Percentiles rank a stretch among this genome's conserved stretches.
Evolutionary conservation across 2,888 invertebrate species (phyloP).

Genomic region (Cantharis lateralis): DNA sequence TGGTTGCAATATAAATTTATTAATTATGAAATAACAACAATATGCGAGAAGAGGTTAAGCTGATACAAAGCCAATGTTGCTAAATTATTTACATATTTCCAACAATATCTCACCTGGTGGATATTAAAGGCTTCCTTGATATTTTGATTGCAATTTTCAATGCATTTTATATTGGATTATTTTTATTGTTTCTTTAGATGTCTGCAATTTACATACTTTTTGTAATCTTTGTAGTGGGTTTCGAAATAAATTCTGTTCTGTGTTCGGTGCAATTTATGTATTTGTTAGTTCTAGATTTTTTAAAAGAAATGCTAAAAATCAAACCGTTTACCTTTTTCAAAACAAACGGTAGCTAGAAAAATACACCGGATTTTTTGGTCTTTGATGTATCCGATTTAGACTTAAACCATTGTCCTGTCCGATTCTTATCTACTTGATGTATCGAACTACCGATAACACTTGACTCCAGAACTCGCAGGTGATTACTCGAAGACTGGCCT

Average conservation of each 20-base stretch:
- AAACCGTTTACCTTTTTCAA: neutral
- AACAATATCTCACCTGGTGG: neutral
- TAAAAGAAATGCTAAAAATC: neutral
- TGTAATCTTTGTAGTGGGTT: neutral
- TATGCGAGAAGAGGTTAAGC: neutral
- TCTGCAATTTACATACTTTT: neutral
- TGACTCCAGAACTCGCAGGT: conserved; percentile 8
- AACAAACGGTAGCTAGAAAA: neutral
- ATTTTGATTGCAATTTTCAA: neutral
- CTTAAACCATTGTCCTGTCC: conserved; percentile 10
- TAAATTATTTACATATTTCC: neutral
- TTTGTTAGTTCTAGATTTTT: neutral
- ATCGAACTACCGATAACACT: conserved; percentile 13
- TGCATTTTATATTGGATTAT: neutral
- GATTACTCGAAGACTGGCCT: conserved; percentile 2
- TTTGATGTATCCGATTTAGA: conserved; percentile 6
- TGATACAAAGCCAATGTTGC: neutral
- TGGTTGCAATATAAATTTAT: neutral
- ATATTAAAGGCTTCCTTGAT: neutral
- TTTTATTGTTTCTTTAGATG: neutral
- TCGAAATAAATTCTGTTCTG: neutral
- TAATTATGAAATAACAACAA: neutral
- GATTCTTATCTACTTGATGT: conserved; percentile 15
- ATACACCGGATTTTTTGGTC: conserved; percentile 3
- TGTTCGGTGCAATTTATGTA: neutral